phyloP scores from a whole-genome alignment of 2,888 invertebrate species.

The Cylloceria caligata region DNA sequence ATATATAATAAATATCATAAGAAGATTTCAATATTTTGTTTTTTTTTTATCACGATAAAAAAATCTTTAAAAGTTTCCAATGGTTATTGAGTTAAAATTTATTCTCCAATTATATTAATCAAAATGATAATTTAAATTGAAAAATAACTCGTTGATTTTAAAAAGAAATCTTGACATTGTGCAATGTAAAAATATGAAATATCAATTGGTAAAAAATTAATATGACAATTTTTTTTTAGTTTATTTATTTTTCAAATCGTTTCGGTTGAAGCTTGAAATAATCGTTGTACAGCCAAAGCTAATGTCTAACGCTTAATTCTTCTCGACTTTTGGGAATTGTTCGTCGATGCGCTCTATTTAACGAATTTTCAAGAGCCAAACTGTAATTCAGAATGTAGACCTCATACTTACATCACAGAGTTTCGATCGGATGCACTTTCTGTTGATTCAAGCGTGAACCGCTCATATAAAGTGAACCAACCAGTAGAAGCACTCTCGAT shows the following conservation, averaged over 20 bases:
- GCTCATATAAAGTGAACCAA: neutral
- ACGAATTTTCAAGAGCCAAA: neutral
- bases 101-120: neutral
- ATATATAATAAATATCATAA: neutral
- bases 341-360: neutral
- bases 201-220: no score
- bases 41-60: neutral
- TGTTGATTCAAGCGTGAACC: neutral
- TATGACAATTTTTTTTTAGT: no score
- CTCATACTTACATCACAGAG: neutral
- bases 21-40: neutral
- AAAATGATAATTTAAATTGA: no score
- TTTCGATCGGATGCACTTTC: slow-evolving; percentile 11
- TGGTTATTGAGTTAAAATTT: neutral
- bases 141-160: no score
- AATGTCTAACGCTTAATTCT: no score
- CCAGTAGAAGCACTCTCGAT: slow-evolving; percentile 1
- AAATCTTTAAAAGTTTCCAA: neutral
- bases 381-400: neutral
- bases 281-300: no score
- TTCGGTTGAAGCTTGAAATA: no score
- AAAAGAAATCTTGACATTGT: no score
- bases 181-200: no score
- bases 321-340: no score
- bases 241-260: no score